A percentile compares a stretch with the other conserved stretches of the same genome.
Evolutionary conservation across 1,140 invertebrate species (phyloP).

Genomic region (Cheumatopsyche charites): DNA sequence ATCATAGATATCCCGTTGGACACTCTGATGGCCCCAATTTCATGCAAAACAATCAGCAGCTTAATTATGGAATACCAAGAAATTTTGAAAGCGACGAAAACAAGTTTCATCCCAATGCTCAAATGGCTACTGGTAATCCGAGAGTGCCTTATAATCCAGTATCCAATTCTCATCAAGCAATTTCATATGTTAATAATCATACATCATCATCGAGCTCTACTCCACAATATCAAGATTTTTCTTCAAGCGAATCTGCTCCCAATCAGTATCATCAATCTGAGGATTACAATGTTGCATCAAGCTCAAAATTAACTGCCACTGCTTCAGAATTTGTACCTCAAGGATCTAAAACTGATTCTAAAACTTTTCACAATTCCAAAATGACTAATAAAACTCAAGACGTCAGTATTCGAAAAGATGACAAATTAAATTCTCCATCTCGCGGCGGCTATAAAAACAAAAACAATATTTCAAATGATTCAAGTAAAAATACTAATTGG

Average conservation of each 20-base stretch:
- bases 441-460: neutral
- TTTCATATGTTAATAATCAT: neutral
- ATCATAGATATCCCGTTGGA: neutral
- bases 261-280: neutral
- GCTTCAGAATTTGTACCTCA: slow-evolving; percentile 61
- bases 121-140: neutral
- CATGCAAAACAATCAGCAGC: neutral
- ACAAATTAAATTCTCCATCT: neutral
- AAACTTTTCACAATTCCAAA: slow-evolving; percentile 48
- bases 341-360: slow-evolving; percentile 48
- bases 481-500: slow-evolving; percentile 40
- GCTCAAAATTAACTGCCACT: slow-evolving; percentile 58
- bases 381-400: slow-evolving; percentile 25
- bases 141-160: slow-evolving; percentile 22
- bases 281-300: slow-evolving; percentile 51
- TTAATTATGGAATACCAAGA: neutral
- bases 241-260: neutral
- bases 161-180: neutral
- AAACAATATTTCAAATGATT: neutral
- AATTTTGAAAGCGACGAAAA: neutral
- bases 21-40: too few relatives aligned
- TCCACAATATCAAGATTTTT: neutral
- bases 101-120: neutral
- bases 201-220: neutral
- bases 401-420: neutral